Evolutionary conservation across 2,113 vertebrate genomes (phyloP).

Genomic region (Cathartes aura): DNA sequence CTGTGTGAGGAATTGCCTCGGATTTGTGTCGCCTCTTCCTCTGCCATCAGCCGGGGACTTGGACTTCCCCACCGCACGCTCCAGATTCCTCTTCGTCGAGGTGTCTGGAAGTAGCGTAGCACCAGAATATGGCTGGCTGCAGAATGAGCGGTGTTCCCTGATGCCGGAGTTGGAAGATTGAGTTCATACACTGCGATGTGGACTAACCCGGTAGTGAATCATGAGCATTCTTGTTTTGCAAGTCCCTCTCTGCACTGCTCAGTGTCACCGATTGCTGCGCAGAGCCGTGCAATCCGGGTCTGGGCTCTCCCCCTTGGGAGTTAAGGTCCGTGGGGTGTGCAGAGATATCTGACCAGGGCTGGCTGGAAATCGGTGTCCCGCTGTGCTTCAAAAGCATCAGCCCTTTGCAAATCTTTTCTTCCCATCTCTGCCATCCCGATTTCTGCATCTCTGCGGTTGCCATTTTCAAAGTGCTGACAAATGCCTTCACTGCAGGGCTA

Average conservation of each 20-base stretch:
- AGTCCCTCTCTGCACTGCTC: fast-evolving
- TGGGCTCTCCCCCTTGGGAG: not conserved
- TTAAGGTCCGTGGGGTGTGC: fast-evolving
- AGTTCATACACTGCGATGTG: fast-evolving
- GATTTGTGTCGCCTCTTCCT: not conserved
- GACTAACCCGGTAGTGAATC: fast-evolving
- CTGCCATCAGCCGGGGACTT: too few species aligned
- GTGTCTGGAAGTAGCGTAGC: not conserved
- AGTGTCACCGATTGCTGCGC: fast-evolving
- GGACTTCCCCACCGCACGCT: fast-evolving
- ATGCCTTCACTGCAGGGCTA: not conserved
- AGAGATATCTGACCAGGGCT: fast-evolving
- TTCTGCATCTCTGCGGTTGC: fast-evolving
- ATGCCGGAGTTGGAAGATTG: not conserved
- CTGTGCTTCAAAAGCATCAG: not conserved
- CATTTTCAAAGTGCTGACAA: fast-evolving
- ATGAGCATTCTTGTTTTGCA: not conserved
- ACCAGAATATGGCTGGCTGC: not conserved
- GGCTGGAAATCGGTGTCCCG: fast-evolving
- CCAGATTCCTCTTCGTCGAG: fast-evolving
- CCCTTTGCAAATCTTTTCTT: not conserved
- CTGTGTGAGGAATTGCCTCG: not conserved
- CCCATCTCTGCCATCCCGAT: fast-evolving
- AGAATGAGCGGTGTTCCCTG: fast-evolving
- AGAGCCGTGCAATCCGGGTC: fast-evolving